phyloP scores from a whole-genome alignment of 2,113 vertebrate species.

The Pygoscelis adeliae region DNA sequence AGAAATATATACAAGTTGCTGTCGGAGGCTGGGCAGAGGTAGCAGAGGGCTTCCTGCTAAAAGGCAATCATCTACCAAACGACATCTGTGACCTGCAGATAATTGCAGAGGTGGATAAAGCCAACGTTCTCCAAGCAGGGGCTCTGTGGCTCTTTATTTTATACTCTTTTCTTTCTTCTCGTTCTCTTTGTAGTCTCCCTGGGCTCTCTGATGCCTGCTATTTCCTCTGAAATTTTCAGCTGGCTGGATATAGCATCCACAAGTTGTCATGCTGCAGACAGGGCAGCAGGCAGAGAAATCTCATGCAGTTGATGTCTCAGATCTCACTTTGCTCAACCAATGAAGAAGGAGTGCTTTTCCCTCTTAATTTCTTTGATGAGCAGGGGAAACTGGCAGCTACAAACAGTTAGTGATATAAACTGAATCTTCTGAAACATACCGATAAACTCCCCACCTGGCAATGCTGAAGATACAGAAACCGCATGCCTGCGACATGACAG shows the following conservation, averaged over 20 bases:
- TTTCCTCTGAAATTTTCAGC: neutral
- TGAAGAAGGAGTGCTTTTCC: neutral
- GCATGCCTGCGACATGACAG: fast-evolving
- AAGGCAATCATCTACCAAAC: neutral
- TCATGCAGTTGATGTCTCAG: neutral
- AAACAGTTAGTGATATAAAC: neutral
- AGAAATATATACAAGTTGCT: neutral
- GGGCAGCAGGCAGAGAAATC: neutral
- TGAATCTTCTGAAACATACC: neutral
- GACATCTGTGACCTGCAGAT: neutral
- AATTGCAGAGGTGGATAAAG: slow-evolving; percentile 12
- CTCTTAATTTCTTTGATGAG: neutral
- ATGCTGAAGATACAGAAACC: neutral
- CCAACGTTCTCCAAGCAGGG: neutral
- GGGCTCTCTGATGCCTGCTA: neutral
- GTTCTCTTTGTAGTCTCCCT: neutral
- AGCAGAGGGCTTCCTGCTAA: neutral
- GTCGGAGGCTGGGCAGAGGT: neutral
- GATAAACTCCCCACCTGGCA: neutral
- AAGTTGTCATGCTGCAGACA: neutral
- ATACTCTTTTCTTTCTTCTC: neutral
- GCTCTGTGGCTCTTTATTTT: neutral
- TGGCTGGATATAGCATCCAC: neutral
- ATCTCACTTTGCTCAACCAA: neutral
- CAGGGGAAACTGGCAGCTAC: neutral